Percentiles rank a stretch among this genome's conserved stretches.
phyloP scores from a whole-genome alignment of 2,888 invertebrate genomes.

The Nephrocerus scutellatus region DNA sequence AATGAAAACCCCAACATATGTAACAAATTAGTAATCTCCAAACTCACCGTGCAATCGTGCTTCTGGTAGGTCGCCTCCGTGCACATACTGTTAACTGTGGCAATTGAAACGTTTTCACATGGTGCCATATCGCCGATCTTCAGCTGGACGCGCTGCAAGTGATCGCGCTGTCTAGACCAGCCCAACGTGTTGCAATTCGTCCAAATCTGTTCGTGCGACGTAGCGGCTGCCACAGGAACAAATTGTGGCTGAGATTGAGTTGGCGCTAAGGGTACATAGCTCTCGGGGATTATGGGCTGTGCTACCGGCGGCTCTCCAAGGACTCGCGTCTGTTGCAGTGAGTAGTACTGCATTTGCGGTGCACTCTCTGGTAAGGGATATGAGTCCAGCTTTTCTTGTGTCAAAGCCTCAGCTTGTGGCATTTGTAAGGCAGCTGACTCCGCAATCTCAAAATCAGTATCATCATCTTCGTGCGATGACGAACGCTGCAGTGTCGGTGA shows the following conservation, averaged over 20 bases:
- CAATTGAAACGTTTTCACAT: conserved; percentile 79
- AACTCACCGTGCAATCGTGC: conserved; percentile 76
- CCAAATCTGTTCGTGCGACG: conserved; percentile 35
- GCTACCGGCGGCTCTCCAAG: conserved; percentile 10
- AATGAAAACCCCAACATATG: background rate
- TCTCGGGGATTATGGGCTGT: conserved; percentile 10
- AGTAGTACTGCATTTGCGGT: conserved; percentile 41
- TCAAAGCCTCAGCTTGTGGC: conserved; percentile 41
- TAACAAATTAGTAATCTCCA: too few relatives aligned
- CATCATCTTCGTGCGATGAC: conserved; percentile 15
- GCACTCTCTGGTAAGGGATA: conserved; percentile 43
- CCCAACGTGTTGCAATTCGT: conserved; percentile 74
- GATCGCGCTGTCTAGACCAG: conserved; percentile 78
- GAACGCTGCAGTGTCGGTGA: conserved; percentile 31
- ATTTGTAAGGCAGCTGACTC: conserved; percentile 33
- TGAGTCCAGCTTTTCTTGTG: conserved; percentile 26
- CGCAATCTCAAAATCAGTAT: conserved; percentile 25
- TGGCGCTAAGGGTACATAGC: conserved; percentile 8
- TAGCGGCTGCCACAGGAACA: too few relatives aligned
- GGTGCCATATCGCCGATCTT: conserved; percentile 69
- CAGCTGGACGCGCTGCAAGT: conserved; percentile 73
- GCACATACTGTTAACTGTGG: conserved; percentile 75
- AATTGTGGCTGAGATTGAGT: conserved; percentile 8
- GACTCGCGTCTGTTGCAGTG: conserved; percentile 18
- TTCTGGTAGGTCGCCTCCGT: conserved; percentile 72